A percentile compares a stretch with the other conserved stretches of the same genome.
These are phyloP conservation scores for Petrophora chlorosata DNA, from an alignment of 2,888 invertebrate species.

Conservation along the genomic window DNA sequence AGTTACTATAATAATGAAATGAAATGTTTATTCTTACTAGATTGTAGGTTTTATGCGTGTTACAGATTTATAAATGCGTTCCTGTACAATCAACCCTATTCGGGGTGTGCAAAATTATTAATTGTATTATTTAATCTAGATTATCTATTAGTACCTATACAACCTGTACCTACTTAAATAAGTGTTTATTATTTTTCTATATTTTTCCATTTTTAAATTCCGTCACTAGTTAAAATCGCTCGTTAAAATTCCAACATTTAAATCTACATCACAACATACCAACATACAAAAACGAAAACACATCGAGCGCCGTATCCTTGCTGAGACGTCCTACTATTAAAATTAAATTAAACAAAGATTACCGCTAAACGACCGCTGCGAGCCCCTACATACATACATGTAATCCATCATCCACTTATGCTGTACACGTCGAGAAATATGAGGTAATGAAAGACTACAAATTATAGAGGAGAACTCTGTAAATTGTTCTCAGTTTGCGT, in stretches of 20 bases:
- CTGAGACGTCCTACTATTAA: slow-evolving; percentile 58
- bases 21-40: too few species aligned
- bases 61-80: too few species aligned
- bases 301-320: slow-evolving; percentile 50
- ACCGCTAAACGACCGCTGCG: slow-evolving; percentile 56
- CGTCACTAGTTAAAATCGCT: neutral
- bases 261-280: slow-evolving; percentile 13
- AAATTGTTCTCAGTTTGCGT: slow-evolving; percentile 47
- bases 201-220: too few species aligned
- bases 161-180: too few species aligned
- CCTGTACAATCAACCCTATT: too few species aligned
- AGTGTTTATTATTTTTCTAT: too few species aligned
- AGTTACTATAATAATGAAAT: too few species aligned
- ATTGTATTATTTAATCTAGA: too few species aligned
- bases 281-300: slow-evolving; percentile 23
- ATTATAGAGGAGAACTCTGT: slow-evolving; percentile 49
- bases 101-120: too few species aligned
- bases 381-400: slow-evolving; percentile 34
- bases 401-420: slow-evolving; percentile 60
- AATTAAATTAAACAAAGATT: slow-evolving; percentile 76
- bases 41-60: too few species aligned
- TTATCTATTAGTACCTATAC: too few species aligned
- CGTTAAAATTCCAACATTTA: slow-evolving; percentile 5
- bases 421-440: slow-evolving; percentile 57
- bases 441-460: slow-evolving; percentile 65